These are phyloP conservation scores for Myotis daubentonii DNA, from an alignment of 2,797 vertebrate species.

Conservation along the genomic window DNA sequence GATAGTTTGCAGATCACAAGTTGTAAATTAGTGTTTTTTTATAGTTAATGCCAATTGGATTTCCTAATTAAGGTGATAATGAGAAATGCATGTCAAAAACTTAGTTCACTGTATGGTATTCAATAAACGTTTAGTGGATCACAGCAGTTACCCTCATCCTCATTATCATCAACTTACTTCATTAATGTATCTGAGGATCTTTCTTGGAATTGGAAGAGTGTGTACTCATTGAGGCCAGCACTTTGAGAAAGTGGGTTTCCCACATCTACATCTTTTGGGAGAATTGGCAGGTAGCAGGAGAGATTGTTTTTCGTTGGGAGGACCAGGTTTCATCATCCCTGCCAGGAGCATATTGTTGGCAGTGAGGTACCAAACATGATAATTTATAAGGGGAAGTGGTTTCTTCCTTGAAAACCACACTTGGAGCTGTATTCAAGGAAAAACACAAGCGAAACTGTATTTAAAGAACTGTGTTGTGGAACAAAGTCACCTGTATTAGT, in stretches of 20 bases:
- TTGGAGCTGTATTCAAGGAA: not conserved
- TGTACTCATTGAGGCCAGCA: not conserved
- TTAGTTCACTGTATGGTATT: not conserved
- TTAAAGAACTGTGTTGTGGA: not conserved
- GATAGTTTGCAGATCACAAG: not conserved
- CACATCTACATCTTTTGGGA: not conserved
- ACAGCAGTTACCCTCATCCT: not conserved
- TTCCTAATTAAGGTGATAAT: not conserved
- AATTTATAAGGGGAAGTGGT: not conserved
- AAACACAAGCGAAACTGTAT: not conserved
- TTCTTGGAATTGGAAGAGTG: not conserved
- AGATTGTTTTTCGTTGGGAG: not conserved
- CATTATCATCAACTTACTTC: not conserved
- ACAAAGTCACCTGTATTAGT: not conserved
- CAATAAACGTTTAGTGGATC: not conserved
- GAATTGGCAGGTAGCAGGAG: not conserved
- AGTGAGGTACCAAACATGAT: not conserved
- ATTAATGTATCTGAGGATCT: not conserved
- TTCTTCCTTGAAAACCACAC: not conserved
- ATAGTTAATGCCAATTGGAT: not conserved
- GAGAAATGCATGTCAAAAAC: not conserved
- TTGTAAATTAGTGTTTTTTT: slow-evolving; percentile 37
- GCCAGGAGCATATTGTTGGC: not conserved
- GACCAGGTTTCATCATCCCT: not conserved
- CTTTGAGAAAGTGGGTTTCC: not conserved